These are phyloP conservation scores for Maniola hyperantus DNA, from an alignment of 2,888 invertebrate species.

Conservation along the genomic window DNA sequence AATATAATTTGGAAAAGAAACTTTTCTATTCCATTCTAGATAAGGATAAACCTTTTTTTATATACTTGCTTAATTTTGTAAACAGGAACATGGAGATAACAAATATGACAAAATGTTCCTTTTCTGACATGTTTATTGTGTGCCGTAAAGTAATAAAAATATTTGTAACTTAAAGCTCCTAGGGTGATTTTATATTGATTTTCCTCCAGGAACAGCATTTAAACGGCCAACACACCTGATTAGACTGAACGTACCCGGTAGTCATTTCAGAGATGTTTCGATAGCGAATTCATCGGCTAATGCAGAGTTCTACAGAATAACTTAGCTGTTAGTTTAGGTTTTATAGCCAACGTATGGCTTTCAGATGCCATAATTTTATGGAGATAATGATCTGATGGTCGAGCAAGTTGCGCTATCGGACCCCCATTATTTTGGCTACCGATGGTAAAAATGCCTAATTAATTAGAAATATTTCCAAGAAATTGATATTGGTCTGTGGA, in stretches of 20 bases:
- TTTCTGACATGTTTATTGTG: no score
- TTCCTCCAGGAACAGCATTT: no score
- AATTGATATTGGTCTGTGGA: conserved; percentile 20
- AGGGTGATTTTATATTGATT: no score
- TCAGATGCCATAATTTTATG: conserved; percentile 72
- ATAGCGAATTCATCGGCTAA: conserved; percentile 53
- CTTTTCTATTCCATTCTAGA: no score
- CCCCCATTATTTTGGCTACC: conserved; percentile 39
- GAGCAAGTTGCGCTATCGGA: conserved; percentile 46
- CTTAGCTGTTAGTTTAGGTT: conserved; percentile 44
- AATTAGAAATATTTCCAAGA: conserved; percentile 42
- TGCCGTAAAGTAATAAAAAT: no score
- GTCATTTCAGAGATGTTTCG: conserved; percentile 50
- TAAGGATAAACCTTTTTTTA: no score
- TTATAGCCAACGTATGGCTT: conserved; percentile 65
- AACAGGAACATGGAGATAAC: no score
- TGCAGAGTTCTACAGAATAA: conserved; percentile 29
- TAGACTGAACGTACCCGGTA: neutral
- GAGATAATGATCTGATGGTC: conserved; percentile 65
- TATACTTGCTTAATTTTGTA: no score
- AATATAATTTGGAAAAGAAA: no score
- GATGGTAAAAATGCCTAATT: conserved; percentile 39
- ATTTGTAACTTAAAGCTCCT: no score
- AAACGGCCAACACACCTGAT: no score
- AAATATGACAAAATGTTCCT: no score